phyloP scores from a whole-genome alignment of 2,888 invertebrate genomes.

The Lysandra coridon region DNA sequence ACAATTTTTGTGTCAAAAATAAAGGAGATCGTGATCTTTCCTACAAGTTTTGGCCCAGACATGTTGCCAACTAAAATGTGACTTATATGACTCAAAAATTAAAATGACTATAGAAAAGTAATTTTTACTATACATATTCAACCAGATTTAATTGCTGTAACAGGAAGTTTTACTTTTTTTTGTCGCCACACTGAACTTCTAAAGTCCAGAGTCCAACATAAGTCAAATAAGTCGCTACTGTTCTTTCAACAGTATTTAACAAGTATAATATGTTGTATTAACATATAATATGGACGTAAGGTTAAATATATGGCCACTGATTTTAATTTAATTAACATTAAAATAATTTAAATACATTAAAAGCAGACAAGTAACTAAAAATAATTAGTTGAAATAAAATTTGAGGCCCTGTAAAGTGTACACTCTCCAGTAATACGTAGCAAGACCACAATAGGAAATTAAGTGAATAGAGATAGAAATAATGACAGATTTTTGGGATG shows the following conservation, averaged over 20 bases:
- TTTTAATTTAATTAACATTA: constrained; percentile 3
- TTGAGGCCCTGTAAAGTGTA: too few species aligned
- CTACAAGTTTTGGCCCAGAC: not conserved
- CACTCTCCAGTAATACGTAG: too few species aligned
- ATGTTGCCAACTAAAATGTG: not conserved
- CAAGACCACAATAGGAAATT: too few species aligned
- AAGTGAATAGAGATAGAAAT: too few species aligned
- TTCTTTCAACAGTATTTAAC: constrained; percentile 42
- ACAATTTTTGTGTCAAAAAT: not conserved
- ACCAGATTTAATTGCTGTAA: not conserved
- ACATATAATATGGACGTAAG: constrained; percentile 51
- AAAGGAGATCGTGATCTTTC: not conserved
- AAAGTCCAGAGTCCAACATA: not conserved
- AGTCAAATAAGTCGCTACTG: not conserved
- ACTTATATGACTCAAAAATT: not conserved
- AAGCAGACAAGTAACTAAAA: too few species aligned
- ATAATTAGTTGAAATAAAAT: too few species aligned
- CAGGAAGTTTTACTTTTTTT: not conserved
- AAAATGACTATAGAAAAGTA: not conserved
- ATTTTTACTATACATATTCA: too few species aligned
- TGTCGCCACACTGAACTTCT: not conserved
- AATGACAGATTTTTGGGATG: too few species aligned
- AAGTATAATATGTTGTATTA: constrained; percentile 48
- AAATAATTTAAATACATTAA: not conserved
- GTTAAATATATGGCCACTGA: constrained; percentile 35